Base-by-base conservation (phyloP, 2,797 vertebrate species). In the Luscinia luscinia region DNA sequence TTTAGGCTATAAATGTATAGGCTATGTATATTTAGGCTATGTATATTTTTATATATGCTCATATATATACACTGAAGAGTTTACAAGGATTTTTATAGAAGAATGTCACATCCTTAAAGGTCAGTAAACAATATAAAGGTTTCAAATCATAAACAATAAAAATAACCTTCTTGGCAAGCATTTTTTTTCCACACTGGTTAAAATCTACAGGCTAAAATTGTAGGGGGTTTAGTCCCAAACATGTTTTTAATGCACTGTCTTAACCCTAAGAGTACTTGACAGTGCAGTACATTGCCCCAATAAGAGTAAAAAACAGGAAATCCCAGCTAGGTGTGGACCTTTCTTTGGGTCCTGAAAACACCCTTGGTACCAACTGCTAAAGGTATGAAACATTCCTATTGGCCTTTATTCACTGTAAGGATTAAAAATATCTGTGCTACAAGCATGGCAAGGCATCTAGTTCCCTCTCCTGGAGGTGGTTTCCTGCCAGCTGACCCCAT, bases 11-110 rank as follows among this genome's bases (percentile, higher is more conserved):
- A 66, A 85, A 52, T 95, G 59, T 89, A 87, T 63, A 89, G 62
- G 49, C 49, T 91, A 70, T 88, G 72, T 74, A 93, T 90, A 85
- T 94, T 92, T 89, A 86, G 81, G 32, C 58, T 78, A 75, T 78
- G 61, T 62, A 68, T 78, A 46, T 94, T 90, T 96, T 62, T 95
- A 9, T 92, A 88, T 91, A 84, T 57, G 51, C 54, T 26, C 64
- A 75, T 61, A 32, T 61, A 87, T 77, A 89, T 57, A 84, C 63
- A 79, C 63, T 91, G 85, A 91, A 90, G 87, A 84, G 20, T 93
- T 96, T 94, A 81, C 69, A 94, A 88, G 51, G 40, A 82, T 93
- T 90, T 95, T 94, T 95, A 70, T 43, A 84, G 89, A 93, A 88
- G 66, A 84, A 84, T 79, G 66, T 93, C 77, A 84, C 57, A 67